phyloP scores from a whole-genome alignment of 2,797 vertebrate species.

The Peromyscus aztecus region DNA sequence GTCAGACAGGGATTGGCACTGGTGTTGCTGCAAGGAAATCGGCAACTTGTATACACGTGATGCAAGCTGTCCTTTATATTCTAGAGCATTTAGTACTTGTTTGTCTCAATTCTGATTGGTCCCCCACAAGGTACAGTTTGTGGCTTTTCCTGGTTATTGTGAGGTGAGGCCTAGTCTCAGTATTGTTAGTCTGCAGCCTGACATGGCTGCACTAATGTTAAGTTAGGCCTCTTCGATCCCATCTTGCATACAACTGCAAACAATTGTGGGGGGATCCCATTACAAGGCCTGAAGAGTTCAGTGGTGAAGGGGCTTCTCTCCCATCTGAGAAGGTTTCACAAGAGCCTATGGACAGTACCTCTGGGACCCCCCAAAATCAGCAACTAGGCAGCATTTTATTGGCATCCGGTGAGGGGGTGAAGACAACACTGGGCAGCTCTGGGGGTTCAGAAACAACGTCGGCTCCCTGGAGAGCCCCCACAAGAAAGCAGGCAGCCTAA shows the following conservation, averaged over 20 bases:
- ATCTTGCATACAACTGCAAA: constrained; percentile 71
- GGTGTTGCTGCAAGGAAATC: too few species aligned
- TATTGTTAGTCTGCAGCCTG: too few species aligned
- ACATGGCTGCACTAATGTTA: too few species aligned
- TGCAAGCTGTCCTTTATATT: too few species aligned
- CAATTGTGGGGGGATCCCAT: constrained; percentile 78
- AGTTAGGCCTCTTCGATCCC: not conserved
- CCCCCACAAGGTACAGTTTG: too few species aligned
- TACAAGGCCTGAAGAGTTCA: constrained; percentile 84
- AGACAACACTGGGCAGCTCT: constrained; percentile 83
- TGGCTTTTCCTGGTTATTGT: too few species aligned
- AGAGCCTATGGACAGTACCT: constrained; percentile 85
- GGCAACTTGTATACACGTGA: too few species aligned
- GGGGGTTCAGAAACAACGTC: constrained; percentile 84
- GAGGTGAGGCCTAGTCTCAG: too few species aligned
- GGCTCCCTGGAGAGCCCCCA: constrained; percentile 86
- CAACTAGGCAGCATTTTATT: constrained; percentile 87
- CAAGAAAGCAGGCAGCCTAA: constrained; percentile 88
- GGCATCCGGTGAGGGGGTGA: constrained; percentile 82
- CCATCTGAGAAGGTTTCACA: constrained; percentile 83
- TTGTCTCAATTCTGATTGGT: too few species aligned
- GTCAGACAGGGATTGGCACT: too few species aligned
- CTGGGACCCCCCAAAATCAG: constrained; percentile 82
- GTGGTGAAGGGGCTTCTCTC: constrained; percentile 85
- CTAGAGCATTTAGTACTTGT: too few species aligned